These are phyloP conservation scores for Saturnia pavonia DNA, from an alignment of 2,888 invertebrate species.

Conservation along the genomic window DNA sequence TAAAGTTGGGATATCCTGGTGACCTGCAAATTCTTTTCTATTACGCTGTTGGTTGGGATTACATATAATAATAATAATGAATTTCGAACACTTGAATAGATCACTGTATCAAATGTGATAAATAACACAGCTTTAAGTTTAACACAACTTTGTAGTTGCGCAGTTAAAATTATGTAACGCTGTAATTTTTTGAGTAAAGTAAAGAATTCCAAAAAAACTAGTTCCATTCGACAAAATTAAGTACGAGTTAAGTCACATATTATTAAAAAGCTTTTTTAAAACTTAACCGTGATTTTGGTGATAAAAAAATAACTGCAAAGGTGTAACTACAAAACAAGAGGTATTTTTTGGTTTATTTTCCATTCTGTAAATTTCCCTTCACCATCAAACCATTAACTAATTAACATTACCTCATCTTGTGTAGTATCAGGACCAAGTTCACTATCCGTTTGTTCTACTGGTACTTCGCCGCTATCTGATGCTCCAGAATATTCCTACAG, in stretches of 20 bases:
- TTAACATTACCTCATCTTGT: slow-evolving; percentile 48
- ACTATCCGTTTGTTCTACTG: slow-evolving; percentile 47
- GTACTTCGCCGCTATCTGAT: slow-evolving; percentile 43
- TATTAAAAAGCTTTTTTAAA: background rate
- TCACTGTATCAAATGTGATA: background rate
- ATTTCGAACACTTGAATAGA: background rate
- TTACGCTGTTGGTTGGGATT: no score
- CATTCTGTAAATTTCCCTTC: background rate
- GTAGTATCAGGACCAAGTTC: slow-evolving; percentile 40
- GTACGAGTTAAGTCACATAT: background rate
- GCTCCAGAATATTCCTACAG: slow-evolving; percentile 52
- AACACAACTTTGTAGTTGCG: background rate
- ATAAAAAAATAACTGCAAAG: background rate
- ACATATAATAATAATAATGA: background rate
- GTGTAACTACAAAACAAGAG: background rate
- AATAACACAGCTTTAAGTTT: background rate
- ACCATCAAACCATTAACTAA: slow-evolving; percentile 17
- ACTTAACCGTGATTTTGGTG: background rate
- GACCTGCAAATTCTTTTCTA: no score
- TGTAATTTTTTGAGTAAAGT: background rate
- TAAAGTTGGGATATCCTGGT: no score
- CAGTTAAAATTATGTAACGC: background rate
- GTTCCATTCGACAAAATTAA: background rate
- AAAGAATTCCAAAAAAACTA: background rate
- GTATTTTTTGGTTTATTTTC: background rate